These are phyloP conservation scores for Chrysochloris asiatica DNA, from an alignment of 2,113 vertebrate genomes.

Conservation along the genomic window DNA sequence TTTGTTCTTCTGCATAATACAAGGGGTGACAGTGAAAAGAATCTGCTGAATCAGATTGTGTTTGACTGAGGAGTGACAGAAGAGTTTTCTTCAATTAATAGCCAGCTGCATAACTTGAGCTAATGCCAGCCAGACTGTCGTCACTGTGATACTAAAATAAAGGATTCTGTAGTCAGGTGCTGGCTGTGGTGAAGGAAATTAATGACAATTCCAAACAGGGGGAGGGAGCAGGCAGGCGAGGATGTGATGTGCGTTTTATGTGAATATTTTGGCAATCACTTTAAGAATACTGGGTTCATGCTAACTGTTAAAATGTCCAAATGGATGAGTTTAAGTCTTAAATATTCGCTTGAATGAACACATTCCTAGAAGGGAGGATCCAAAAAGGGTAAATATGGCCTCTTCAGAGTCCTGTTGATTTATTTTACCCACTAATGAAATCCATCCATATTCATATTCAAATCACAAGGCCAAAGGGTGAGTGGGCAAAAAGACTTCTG, in stretches of 20 bases:
- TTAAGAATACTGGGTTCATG: not conserved
- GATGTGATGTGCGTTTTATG: not conserved
- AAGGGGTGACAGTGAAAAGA: conserved; percentile 54
- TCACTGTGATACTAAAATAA: conserved; percentile 79
- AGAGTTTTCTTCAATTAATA: conserved; percentile 84
- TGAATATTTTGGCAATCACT: not conserved
- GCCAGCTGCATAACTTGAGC: conserved; percentile 81
- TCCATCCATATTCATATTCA: not conserved
- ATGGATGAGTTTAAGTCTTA: not conserved
- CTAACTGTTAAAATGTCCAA: not conserved
- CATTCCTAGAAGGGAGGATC: conserved; percentile 11
- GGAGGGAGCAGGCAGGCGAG: not conserved
- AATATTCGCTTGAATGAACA: not conserved
- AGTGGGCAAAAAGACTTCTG: not conserved
- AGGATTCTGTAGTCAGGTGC: conserved; percentile 71
- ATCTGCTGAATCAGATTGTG: conserved; percentile 78
- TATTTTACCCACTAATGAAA: not conserved
- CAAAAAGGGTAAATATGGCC: not conserved
- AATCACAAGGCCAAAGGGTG: not conserved
- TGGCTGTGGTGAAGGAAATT: conserved; percentile 63
- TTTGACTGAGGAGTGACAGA: conserved; percentile 68
- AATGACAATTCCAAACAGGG: not conserved
- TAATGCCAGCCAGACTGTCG: conserved; percentile 72
- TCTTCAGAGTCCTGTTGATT: not conserved
- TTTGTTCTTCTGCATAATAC: conserved; percentile 52